Percentiles rank a stretch among this genome's conserved stretches.
Evolutionary conservation across 2,797 vertebrate species (phyloP).

Genomic region (Brotula barbata): DNA sequence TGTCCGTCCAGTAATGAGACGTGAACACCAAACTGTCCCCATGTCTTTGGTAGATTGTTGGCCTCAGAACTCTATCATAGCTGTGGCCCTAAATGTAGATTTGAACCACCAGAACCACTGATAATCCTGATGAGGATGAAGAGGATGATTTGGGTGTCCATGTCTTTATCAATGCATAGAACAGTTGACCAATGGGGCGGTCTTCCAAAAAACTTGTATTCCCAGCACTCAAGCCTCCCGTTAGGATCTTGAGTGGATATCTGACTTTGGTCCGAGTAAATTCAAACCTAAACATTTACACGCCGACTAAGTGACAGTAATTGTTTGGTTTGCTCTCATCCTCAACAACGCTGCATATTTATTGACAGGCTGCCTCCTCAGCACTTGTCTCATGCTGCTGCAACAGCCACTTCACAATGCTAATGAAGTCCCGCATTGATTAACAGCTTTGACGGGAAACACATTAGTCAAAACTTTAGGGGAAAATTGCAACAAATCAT

Average conservation of each 20-base stretch:
- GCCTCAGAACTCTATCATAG: too few relatives aligned
- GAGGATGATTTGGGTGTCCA: too few relatives aligned
- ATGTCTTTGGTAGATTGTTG: too few relatives aligned
- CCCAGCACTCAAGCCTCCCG: slow-evolving; percentile 45
- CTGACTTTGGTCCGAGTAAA: slow-evolving; percentile 22
- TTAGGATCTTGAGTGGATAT: slow-evolving; percentile 31
- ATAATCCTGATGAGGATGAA: too few relatives aligned
- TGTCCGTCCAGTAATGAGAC: background rate
- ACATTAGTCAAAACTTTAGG: slow-evolving; percentile 10
- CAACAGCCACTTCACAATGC: slow-evolving; percentile 23
- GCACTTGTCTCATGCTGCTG: slow-evolving; percentile 26
- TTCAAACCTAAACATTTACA: too few relatives aligned
- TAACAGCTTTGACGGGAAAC: slow-evolving; percentile 22
- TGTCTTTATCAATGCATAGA: background rate
- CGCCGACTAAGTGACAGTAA: slow-evolving; percentile 10
- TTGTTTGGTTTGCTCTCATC: slow-evolving; percentile 37
- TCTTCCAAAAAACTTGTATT: slow-evolving; percentile 44
- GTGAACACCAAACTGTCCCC: background rate
- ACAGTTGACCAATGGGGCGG: background rate
- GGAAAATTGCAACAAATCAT: too few relatives aligned
- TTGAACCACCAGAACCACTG: too few relatives aligned
- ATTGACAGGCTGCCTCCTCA: slow-evolving; percentile 27
- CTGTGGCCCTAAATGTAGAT: too few relatives aligned
- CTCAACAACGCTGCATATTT: slow-evolving; percentile 34
- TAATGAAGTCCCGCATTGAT: slow-evolving; percentile 24